Base-by-base conservation (phyloP, 2,797 vertebrate genomes). In the Neostethus bicornis region DNA sequence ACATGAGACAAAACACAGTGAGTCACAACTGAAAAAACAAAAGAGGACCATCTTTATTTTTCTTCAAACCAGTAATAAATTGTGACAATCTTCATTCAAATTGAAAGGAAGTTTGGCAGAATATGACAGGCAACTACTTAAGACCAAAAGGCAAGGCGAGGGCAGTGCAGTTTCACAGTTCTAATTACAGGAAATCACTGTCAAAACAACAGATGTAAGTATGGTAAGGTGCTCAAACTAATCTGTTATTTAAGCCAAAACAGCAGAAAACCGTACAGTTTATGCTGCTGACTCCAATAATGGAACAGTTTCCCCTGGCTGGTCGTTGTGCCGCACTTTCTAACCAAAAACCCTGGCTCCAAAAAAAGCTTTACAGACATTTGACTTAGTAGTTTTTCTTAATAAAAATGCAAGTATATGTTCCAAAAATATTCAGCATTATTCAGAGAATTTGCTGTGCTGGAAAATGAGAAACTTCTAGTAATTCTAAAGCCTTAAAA, bases 31-130 rank as follows among this genome's bases (percentile, higher is more conserved):
- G 25, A 62, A 57, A 47, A 58, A 75, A 82, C 85, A 75, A 85
- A 86, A 80, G 72, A 80, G 50, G 58, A 79, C 70, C 73, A 79
- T 80, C 77, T 87, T 88, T 87, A 90, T 87, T 89, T 82, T 53
- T 74, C 28, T 28, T 11, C 4, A 31, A 86, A 80, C 49, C 48
- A 61, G 81, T 83, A 81, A 81, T 69, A 84, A 86, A 89, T 56
- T 70, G 70, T 77, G 77, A 83, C 76, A 77, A 73, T 80, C 76
- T 84, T 63, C 58, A 68, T 77, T 81, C 53, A 79, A 85, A 79
- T 54, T 58, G 60, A 71, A 59, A 67, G 50, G 41, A 81, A 70
- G 58, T 80, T 86, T 80, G 81, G 73, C 63, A 81, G 80, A 85
- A 68, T 79, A 75, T 51, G 54, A n/a, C 56, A 79, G 75, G 86